Evolutionary conservation across 2,888 invertebrate genomes (phyloP), one percentile per base, ranked within the genome.

Genomic region (Nebria salina): DNA sequence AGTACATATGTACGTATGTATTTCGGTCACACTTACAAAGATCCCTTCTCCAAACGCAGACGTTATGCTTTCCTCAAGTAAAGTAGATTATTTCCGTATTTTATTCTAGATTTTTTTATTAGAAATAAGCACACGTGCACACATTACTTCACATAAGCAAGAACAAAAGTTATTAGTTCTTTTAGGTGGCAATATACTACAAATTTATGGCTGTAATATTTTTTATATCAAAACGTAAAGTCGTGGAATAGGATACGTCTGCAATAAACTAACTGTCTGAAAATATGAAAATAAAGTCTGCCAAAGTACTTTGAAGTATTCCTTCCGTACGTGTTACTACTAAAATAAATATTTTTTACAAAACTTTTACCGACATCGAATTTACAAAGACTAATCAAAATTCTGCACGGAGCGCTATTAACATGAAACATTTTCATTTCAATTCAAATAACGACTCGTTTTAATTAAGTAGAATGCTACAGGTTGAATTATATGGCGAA

Each of bases 151-250:
- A 70, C 54, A 75, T 75, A 75, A 64, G 68, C 6, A 79, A 75
- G 54, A 79, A 75, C 70, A 80, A 75, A 80, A 80, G 75, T 72
- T 80, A 80, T 80, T 41, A 75, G 68, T 75, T 79, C 41, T 75
- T 79, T 80, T 80, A 43, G 80, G 72, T 65, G 64, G 75, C 70
- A 80, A 80, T 80, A 80, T 80, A 70, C 70, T 66, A 80, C 54
- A 68, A 75, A 74, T 75, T 75, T 80, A 80, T 78, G 78, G 41
- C 43, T 26, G 73, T 74, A 34, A 34, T 34, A 34, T 72, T 77
- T 77, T 77, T 77, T 73, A 73, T 72, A 65, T 77, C 72, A 77
- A 76, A 54, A 70, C 72, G 64, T 77, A 72, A 72, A 77, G 72
- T 77, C 68, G 77, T 72, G 68, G 77, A 70, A 70, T n/a, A 13